Conservation (phyloP, 1,140 invertebrate genomes). For the Periplaneta americana region DNA sequence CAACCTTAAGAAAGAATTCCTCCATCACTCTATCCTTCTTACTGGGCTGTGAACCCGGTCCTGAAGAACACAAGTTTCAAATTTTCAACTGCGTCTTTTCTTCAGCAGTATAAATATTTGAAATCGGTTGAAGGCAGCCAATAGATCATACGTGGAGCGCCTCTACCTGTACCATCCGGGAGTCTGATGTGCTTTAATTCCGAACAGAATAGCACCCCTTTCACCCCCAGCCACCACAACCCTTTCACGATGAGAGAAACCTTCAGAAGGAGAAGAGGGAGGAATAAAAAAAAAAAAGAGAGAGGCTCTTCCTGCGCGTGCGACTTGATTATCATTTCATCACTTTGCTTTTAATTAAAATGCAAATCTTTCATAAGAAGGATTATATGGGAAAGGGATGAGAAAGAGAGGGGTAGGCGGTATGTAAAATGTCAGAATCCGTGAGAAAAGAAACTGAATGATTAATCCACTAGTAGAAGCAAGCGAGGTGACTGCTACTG, state of each 20-base stretch:
- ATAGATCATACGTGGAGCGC: background rate
- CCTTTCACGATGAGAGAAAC: background rate
- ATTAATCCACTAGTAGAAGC: conserved; percentile 13
- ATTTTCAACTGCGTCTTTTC: background rate
- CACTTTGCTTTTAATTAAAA: conserved; percentile 27
- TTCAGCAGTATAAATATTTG: background rate
- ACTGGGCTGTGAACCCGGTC: too few species aligned
- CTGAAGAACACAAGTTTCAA: too few species aligned
- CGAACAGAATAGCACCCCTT: background rate
- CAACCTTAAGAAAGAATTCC: too few species aligned
- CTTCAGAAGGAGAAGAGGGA: background rate
- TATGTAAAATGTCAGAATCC: conserved; percentile 1
- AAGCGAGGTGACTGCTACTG: background rate
- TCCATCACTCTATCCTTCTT: too few species aligned
- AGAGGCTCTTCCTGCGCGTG: background rate
- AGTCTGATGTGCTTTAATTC: background rate
- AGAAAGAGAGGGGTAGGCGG: conserved; percentile 11
- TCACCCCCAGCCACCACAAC: background rate
- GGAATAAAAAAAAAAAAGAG: background rate
- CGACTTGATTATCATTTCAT: conserved; percentile 25
- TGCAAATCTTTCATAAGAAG: conserved; percentile 26
- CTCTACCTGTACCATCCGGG: background rate
- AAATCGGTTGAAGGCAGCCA: background rate
- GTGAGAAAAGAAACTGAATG: conserved; percentile 12
- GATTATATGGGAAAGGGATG: conserved; percentile 18